Conservation (phyloP, 1,140 invertebrate genomes). For the Stegodyphus dumicola region DNA sequence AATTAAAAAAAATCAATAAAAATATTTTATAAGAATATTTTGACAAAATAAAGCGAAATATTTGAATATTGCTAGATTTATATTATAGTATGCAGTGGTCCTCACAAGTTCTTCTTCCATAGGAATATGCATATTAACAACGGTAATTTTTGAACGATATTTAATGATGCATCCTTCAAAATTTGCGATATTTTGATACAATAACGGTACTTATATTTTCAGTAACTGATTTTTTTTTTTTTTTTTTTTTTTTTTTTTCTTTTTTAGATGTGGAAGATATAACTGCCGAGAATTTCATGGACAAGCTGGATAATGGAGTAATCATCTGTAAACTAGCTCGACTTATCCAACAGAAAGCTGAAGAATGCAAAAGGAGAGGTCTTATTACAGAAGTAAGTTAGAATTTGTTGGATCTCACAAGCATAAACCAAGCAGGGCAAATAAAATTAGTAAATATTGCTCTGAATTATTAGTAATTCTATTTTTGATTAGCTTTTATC, state of each 20-base stretch:
- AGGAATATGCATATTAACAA: background rate
- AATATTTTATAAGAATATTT: too few species aligned
- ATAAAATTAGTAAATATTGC: too few species aligned
- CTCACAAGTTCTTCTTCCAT: background rate
- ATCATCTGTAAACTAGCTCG: constrained; percentile 81
- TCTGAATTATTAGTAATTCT: too few species aligned
- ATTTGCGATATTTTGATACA: background rate
- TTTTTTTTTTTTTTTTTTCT: constrained; percentile 63
- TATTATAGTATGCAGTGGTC: background rate
- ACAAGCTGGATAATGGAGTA: constrained; percentile 82
- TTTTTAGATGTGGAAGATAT: constrained; percentile 78
- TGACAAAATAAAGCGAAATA: background rate
- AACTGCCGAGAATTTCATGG: constrained; percentile 81
- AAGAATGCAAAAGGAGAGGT: constrained; percentile 73
- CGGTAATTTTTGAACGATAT: background rate
- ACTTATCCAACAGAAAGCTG: constrained; percentile 79
- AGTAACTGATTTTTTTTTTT: background rate
- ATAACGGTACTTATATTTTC: background rate
- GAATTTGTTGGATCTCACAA: too few species aligned
- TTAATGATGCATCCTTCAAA: background rate
- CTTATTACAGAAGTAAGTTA: constrained; percentile 57
- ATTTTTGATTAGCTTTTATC: too few species aligned
- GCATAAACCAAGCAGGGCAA: too few species aligned
- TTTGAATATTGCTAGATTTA: background rate
- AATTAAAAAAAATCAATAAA: too few species aligned